These are phyloP conservation scores for Geotrypetes seraphini DNA, from an alignment of 2,797 vertebrate genomes.

Conservation along the genomic window DNA sequence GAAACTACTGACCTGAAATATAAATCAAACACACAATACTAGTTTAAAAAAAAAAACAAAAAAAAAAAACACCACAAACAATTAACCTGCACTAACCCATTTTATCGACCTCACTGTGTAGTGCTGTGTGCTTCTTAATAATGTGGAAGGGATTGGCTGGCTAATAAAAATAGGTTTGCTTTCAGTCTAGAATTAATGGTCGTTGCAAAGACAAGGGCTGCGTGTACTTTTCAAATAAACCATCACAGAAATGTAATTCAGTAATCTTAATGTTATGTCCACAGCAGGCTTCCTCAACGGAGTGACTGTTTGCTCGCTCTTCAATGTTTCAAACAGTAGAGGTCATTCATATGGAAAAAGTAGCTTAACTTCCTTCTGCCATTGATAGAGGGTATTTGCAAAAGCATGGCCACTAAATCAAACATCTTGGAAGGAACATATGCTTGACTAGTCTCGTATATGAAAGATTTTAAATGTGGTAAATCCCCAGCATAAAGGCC, in stretches of 20 bases:
- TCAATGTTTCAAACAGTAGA: constrained; percentile 35
- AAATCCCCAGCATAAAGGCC: constrained; percentile 8
- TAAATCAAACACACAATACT: constrained; percentile 47
- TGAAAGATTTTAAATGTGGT: too few species aligned
- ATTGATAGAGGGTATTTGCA: constrained; percentile 32
- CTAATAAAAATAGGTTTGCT: constrained; percentile 11
- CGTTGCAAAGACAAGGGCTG: constrained; percentile 18
- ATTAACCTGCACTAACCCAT: constrained; percentile 4
- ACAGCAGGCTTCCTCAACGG: constrained; percentile 24
- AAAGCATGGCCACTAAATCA: constrained; percentile 43
- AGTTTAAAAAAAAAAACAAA: background rate
- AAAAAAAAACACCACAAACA: constrained; percentile 11
- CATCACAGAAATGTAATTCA: constrained; percentile 16
- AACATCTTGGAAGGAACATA: constrained; percentile 43
- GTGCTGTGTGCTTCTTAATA: background rate
- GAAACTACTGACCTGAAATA: constrained; percentile 37
- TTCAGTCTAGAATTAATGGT: constrained; percentile 30
- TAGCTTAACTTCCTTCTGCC: constrained; percentile 27
- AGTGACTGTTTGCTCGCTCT: constrained; percentile 45
- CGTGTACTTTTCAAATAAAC: constrained; percentile 33
- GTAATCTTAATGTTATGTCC: constrained; percentile 24
- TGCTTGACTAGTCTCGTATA: constrained; percentile 27
- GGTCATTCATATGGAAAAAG: constrained; percentile 34
- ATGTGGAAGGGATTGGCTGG: background rate
- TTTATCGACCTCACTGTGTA: constrained; percentile 6